Evolutionary conservation across 2,888 invertebrate genomes (phyloP), one percentile per base, ranked within the genome.

Genomic region (Odontocolon sp.): DNA sequence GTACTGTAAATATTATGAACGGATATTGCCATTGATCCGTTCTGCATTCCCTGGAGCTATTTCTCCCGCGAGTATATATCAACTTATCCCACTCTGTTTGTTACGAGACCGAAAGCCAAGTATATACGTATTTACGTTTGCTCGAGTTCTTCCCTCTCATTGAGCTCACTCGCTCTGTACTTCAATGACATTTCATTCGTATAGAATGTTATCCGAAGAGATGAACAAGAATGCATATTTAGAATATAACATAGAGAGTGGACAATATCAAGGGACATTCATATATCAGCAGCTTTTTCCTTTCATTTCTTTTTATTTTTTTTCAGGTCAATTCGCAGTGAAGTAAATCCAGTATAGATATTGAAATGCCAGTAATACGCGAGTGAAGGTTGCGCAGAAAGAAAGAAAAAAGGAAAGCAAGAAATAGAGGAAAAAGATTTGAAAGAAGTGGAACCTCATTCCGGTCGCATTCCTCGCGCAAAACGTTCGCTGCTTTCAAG

Each of bases 381-480:
- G 38, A 72, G 61, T 3, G 21, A 40, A 3, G 21, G 47, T 9
- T 26, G 54, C 64, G 42, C 23, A 54, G 18, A 38, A 54, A 68
- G 45, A 59, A 57, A 61, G 18, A 36, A 56, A 2, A 33, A 70
- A 31, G 28, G 45, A 31, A 67, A 31, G 52, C 5, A 59, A 45
- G 45, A 9, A 18, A 54, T 45, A 56, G 26, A 57, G 28, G 52
- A 70, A 71, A 70, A 56, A 71, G 68, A 78, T 74, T 67, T 57
- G 66, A 63, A 59, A 67, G 54, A 69, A 59, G 70, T 6, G 28
- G 64, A 76, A 77, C 71, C 52, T 73, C 78, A 78, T 71, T 77
- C 68, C 69, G 74, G 63, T 78, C 72, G 75, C 81, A 81, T 81
- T 78, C 81, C 80, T 50, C n/a, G 64, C 42, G 75, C n/a, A 72